phyloP scores from a whole-genome alignment of 2,113 vertebrate species.

The Nansenia antarctica region DNA sequence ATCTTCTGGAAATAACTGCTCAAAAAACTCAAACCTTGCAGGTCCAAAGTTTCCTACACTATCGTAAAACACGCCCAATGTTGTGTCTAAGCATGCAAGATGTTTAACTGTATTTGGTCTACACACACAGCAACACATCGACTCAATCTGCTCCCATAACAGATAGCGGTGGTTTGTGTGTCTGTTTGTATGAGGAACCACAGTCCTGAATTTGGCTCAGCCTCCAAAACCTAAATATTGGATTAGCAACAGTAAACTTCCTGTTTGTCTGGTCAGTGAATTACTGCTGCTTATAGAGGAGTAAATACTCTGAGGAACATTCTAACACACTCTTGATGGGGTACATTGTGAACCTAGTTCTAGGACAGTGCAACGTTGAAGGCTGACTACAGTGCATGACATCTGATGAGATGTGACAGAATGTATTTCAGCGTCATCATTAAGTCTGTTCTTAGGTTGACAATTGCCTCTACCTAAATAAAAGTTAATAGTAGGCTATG shows the following conservation, averaged over 20 bases:
- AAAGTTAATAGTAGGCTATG: too few relatives aligned
- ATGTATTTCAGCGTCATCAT: too few relatives aligned
- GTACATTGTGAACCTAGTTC: too few relatives aligned
- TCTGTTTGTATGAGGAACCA: constrained; percentile 19
- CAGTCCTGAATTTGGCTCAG: neutral
- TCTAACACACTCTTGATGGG: too few relatives aligned
- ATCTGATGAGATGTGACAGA: neutral
- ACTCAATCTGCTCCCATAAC: neutral
- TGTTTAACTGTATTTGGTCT: constrained; percentile 19
- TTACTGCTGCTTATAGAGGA: too few relatives aligned
- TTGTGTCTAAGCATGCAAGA: neutral
- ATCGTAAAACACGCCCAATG: neutral
- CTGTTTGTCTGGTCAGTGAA: constrained; percentile 12
- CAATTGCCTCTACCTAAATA: too few relatives aligned
- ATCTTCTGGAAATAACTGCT: neutral
- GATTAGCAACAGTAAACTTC: constrained; percentile 32
- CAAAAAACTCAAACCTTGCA: neutral
- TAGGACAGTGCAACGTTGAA: too few relatives aligned
- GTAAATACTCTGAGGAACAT: constrained; percentile 27
- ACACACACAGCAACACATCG: neutral
- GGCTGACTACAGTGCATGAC: too few relatives aligned
- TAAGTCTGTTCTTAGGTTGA: too few relatives aligned
- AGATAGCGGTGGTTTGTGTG: constrained; percentile 5
- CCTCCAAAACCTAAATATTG: constrained; percentile 34
- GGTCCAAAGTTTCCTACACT: neutral